Percentiles rank a stretch among this genome's conserved stretches.
Evolutionary conservation across 2,797 vertebrate genomes (phyloP).

Genomic region (Zenarchopterus dispar): DNA sequence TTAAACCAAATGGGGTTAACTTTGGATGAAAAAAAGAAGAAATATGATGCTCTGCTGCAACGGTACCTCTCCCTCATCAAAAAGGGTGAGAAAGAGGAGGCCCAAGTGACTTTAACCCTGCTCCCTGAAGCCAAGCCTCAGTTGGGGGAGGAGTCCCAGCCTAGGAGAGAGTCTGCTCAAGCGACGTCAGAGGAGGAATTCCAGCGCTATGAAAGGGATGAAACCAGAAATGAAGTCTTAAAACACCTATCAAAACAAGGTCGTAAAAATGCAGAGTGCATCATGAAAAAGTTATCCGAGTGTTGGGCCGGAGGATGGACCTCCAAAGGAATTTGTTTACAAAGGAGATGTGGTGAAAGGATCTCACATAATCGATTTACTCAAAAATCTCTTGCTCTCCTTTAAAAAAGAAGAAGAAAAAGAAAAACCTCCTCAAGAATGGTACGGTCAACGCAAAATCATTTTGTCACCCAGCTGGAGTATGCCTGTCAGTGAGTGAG

Average conservation of each 20-base stretch:
- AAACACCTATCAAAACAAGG: background rate
- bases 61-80: background rate
- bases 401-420: too few relatives aligned
- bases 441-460: too few relatives aligned
- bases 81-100: background rate
- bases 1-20: background rate
- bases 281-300: background rate
- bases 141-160: too few relatives aligned
- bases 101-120: accelerated
- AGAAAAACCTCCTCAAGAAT: too few relatives aligned
- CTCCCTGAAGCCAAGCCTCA: accelerated
- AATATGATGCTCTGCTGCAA: background rate
- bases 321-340: background rate
- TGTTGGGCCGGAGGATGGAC: background rate
- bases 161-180: too few relatives aligned
- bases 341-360: background rate
- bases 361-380: background rate
- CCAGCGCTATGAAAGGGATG: too few relatives aligned
- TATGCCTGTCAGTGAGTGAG: too few relatives aligned
- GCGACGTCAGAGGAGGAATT: too few relatives aligned
- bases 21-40: background rate
- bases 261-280: background rate
- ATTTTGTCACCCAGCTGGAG: too few relatives aligned
- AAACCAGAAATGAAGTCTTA: accelerated
- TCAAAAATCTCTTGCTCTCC: background rate